A percentile compares a stretch with the other conserved stretches of the same genome.
Conservation (phyloP, 30 jellyfish, hydroid and myxozoan species). For the Aurelia aurita region DNA sequence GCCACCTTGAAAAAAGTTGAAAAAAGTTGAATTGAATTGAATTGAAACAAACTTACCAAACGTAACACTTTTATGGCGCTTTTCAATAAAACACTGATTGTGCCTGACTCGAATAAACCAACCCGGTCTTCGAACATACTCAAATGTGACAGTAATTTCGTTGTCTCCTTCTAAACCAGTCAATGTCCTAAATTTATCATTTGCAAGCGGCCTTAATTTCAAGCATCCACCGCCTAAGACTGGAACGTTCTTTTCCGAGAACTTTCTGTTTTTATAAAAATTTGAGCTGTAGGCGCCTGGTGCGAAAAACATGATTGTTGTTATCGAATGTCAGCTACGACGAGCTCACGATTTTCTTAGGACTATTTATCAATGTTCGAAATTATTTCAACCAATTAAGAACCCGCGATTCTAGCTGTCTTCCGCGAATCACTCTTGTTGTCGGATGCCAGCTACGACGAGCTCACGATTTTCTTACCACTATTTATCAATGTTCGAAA, state of each 20-base stretch:
- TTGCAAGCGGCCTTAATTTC: slow-evolving; percentile 72
- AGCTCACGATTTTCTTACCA: too few relatives aligned
- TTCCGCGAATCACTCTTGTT: too few relatives aligned
- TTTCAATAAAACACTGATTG: slow-evolving; percentile 74
- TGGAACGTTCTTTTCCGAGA: neutral
- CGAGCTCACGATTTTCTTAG: too few relatives aligned
- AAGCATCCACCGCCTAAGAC: slow-evolving; percentile 53
- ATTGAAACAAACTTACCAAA: slow-evolving; percentile 60
- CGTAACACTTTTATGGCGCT: slow-evolving; percentile 28
- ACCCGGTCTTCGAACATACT: slow-evolving; percentile 70
- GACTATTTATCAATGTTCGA: too few relatives aligned
- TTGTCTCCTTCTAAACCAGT: slow-evolving; percentile 40
- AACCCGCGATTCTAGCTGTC: too few relatives aligned
- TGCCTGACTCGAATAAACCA: slow-evolving; percentile 80
- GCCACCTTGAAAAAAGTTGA: too few relatives aligned
- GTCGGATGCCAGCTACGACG: too few relatives aligned
- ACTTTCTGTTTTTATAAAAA: neutral
- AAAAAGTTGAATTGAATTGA: too few relatives aligned
- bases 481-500: too few relatives aligned
- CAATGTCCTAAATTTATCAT: slow-evolving; percentile 75
- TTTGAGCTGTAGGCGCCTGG: slow-evolving; percentile 55
- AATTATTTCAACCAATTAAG: too few relatives aligned
- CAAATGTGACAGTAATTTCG: slow-evolving; percentile 73
- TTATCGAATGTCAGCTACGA: too few relatives aligned
- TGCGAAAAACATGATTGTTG: slow-evolving; percentile 51